Evolutionary conservation across 1,140 invertebrate genomes (phyloP).

Genomic region (Augochlora pura): DNA sequence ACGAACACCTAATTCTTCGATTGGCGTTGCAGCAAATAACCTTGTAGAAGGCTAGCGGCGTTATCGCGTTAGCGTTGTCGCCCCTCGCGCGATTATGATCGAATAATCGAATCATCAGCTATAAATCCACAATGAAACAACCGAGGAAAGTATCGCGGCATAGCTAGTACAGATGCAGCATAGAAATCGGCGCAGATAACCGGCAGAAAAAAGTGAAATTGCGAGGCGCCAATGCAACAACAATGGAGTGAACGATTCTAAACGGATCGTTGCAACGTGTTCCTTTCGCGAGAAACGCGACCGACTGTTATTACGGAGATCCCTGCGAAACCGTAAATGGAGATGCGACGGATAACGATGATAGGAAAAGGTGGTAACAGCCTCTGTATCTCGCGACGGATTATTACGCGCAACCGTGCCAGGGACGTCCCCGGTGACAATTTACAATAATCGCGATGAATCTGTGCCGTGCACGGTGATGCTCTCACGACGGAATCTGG

Average conservation of each 20-base stretch:
- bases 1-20: too few species aligned
- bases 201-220: neutral
- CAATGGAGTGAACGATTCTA: neutral
- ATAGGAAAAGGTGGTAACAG: neutral
- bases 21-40: neutral
- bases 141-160: too few species aligned
- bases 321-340: slow-evolving; percentile 18
- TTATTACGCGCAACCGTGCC: slow-evolving; percentile 34
- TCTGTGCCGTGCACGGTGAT: neutral
- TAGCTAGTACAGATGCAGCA: neutral
- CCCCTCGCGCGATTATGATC: slow-evolving; percentile 12
- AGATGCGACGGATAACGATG: neutral
- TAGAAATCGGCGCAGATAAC: neutral
- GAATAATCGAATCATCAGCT: slow-evolving; percentile 13
- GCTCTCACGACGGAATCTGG: neutral
- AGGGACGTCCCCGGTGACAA: slow-evolving; percentile 37
- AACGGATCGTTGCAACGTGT: neutral
- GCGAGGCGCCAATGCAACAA: neutral
- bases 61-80: slow-evolving; percentile 7
- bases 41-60: neutral
- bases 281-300: neutral
- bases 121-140: neutral
- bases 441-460: slow-evolving; percentile 33
- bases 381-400: neutral
- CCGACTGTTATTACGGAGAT: slow-evolving; percentile 2